A percentile compares a stretch with the other conserved stretches of the same genome.
Conservation (phyloP, 1,140 invertebrate species). For the Triops cancriformis region DNA sequence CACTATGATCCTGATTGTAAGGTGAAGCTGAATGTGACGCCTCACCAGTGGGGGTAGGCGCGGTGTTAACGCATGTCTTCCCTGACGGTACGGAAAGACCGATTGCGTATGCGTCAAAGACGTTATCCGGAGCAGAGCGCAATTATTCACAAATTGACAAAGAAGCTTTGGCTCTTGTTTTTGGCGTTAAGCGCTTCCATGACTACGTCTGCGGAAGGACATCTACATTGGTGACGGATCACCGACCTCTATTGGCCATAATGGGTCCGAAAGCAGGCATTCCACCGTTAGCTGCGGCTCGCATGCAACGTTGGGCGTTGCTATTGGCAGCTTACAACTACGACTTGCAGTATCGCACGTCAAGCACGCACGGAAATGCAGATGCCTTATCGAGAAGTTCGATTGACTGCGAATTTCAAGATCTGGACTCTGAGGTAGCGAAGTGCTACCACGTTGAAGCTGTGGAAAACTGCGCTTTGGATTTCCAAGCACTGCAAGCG, state of each 20-base stretch:
- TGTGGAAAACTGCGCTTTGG: not conserved
- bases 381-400: constrained; percentile 33
- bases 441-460: constrained; percentile 12
- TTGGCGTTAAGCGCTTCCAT: no score
- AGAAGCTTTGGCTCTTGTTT: no score
- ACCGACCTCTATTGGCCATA: no score
- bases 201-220: no score
- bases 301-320: no score
- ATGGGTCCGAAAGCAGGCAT: no score
- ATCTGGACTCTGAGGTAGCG: not conserved
- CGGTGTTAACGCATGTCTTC: constrained; percentile 34
- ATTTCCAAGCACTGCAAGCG: not conserved
- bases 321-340: constrained; percentile 38
- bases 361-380: constrained; percentile 33
- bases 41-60: constrained; percentile 36
- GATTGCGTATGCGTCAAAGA: constrained; percentile 36
- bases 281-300: no score
- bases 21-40: constrained; percentile 44
- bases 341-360: constrained; percentile 35
- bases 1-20: constrained; percentile 42
- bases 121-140: constrained; percentile 21
- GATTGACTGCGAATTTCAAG: not conserved
- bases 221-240: no score
- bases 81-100: constrained; percentile 34
- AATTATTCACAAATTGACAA: constrained; percentile 24